These are phyloP conservation scores for Prochilodus magdalenae DNA, from an alignment of 2,113 vertebrate genomes.

Conservation along the genomic window DNA sequence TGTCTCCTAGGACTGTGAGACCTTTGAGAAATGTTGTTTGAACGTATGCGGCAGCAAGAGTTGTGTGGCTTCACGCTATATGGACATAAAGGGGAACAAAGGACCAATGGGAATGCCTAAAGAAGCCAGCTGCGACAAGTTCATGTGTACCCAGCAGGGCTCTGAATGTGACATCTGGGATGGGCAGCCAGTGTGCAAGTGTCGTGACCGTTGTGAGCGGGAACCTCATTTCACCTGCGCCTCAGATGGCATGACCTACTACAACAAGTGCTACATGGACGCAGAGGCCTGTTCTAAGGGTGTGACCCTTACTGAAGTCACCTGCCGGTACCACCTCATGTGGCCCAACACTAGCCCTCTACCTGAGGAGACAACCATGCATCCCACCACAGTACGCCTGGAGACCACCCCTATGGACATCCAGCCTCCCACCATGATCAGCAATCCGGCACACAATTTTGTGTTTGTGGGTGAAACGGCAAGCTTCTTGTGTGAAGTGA, in stretches of 20 bases:
- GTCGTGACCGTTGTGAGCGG: slow-evolving; percentile 94
- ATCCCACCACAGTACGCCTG: slow-evolving; percentile 83
- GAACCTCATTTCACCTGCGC: slow-evolving; percentile 97
- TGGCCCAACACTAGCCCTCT: slow-evolving; percentile 93
- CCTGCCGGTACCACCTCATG: slow-evolving; percentile 93
- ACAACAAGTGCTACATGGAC: slow-evolving; percentile 99
- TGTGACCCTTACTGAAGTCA: slow-evolving; percentile 89
- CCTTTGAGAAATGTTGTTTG: slow-evolving; percentile 95
- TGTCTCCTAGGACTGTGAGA: slow-evolving; percentile 88
- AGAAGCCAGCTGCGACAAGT: slow-evolving; percentile 92
- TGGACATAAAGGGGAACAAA: slow-evolving; percentile 89
- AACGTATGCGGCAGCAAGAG: slow-evolving; percentile 97
- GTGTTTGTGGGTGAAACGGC: slow-evolving; percentile 91
- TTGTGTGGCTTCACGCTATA: slow-evolving; percentile 93
- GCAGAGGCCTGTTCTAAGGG: slow-evolving; percentile 96
- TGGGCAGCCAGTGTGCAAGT: slow-evolving; percentile 94
- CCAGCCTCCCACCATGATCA: slow-evolving; percentile 82
- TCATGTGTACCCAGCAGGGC: slow-evolving; percentile 97
- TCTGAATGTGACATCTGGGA: slow-evolving; percentile 99
- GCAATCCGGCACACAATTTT: slow-evolving; percentile 81
- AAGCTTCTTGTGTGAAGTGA: slow-evolving; percentile 93
- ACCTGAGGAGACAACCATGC: slow-evolving; percentile 86
- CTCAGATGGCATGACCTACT: slow-evolving; percentile 97
- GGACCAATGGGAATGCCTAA: slow-evolving; percentile 93
- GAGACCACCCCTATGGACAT: slow-evolving; percentile 85